Evolutionary conservation across 2,113 vertebrate genomes (phyloP), one percentile per base, ranked within the genome.

Genomic region (Apistogramma diplotaenia): DNA sequence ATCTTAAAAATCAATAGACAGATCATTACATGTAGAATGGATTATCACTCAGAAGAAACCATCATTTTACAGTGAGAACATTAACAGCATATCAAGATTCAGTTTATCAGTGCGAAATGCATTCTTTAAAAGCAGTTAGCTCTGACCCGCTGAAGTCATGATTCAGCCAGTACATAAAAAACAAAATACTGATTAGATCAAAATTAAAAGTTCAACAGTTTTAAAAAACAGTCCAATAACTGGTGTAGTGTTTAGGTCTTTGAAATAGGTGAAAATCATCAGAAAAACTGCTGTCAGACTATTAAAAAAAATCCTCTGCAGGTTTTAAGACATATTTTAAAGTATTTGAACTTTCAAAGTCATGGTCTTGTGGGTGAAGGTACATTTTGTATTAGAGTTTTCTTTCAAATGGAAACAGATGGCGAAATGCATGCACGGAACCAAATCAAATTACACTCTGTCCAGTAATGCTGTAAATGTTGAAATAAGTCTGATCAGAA

Each of bases 391-490:
- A 60, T 78, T 60, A 40, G 8, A 40, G 5, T 54, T 27, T 33
- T 53, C 23, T 82, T 82, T 70, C 79, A 86, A 88, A 87, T 76
- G 56, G 31, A 91, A 91, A 91, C 76, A 92, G 87, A 89, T 88
- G 85, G 62, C 4, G 70, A 79, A 74, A 76, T 33, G 25, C 53
- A 79, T 73, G 25, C 8, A 25, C 54, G 9, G 15, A 54, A 37
- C 37, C 27, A 82, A 85, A 89, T 79, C 23, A 81, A 74, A 83
- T 57, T 27, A 81, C 35, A 8, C 62, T 55, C 53, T 56, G 43
- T 65, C 35, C 55, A 62, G 59, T 29, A 27, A 83, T 51, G 46
- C 54, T 33, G 23, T 76, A 72, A 77, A 78, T 56, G 9, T 55
- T 67, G 16, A 19, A 76, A 54, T 25, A 37, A 40, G 27, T 74